Evolutionary conservation across 2,888 invertebrate species (phyloP), one percentile per base, ranked within the genome.

Genomic region (Cerastis rubricosa): DNA sequence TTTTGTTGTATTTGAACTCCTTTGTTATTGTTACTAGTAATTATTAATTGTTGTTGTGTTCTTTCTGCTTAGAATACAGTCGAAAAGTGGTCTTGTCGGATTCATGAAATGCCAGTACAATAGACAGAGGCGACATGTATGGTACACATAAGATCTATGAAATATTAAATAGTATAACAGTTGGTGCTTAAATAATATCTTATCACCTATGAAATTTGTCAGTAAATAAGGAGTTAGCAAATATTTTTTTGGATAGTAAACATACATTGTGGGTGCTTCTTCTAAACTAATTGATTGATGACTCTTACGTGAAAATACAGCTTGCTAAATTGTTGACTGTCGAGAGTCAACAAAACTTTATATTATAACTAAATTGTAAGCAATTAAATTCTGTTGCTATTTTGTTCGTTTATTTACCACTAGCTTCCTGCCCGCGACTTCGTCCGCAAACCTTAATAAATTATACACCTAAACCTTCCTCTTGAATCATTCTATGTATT

Each of bases 41-140:
- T 45, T 54, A 29, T 29, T 12, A 3, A 17, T 7, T 25, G 9
- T 64, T 64, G 19, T 63, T 68, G 17, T 40, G 11, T n/a, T 74
- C 17, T 59, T 14, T 40, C 5, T 29, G 54, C 35, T 22, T 14
- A 49, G 0, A 67, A 14, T 22, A 25, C 14, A 40, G 0, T 29
- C 35, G 19, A 51, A 67, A 64, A 51, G 12, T 17, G 5, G 57
- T 65, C n/a, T 4, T 75, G 45, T 17, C 9, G 17, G 45, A 76
- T 29, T 59, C 51, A 12, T 66, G 9, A 6, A 29, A 40, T 7
- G n/a, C 1, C n/a, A n/a, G n/a, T n/a, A n/a, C n/a, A n/a, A 19
- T 80, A 14, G 22, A 47, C 22, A 71, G 0, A 29, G 9, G 22
- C n/a, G 35, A 43, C 49, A 71, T 80, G 8, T 54, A 64, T 43